Percentiles rank a stretch among this genome's conserved stretches.
These are phyloP conservation scores for Tangara arthus DNA, from an alignment of 2,797 vertebrate species.

Conservation along the genomic window DNA sequence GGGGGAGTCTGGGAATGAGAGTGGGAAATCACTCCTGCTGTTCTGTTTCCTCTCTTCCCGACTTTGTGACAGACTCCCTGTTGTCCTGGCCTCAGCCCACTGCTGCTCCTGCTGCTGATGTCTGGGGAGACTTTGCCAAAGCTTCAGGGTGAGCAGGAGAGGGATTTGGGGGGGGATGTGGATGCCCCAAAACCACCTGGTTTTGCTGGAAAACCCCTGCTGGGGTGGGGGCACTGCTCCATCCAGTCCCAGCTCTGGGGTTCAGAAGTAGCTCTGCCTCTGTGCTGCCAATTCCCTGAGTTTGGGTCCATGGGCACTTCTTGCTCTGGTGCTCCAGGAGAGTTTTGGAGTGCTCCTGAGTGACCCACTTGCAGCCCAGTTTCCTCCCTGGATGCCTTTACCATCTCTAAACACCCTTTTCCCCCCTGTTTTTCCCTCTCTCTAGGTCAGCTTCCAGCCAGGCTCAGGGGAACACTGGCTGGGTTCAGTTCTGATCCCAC, in stretches of 20 bases:
- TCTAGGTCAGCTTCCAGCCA: conserved; percentile 77
- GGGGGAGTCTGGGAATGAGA: neutral
- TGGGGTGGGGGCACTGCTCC: neutral
- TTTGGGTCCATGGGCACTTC: fast-evolving
- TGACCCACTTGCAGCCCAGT: fast-evolving
- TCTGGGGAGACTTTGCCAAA: conserved; percentile 95
- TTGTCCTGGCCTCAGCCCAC: conserved; percentile 52
- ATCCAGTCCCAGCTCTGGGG: fast-evolving
- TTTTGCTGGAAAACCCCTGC: fast-evolving
- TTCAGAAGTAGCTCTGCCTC: fast-evolving
- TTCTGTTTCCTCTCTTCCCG: neutral
- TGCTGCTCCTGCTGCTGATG: conserved; percentile 65
- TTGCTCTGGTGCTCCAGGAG: too few relatives aligned
- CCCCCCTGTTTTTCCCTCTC: neutral
- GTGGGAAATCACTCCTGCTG: neutral
- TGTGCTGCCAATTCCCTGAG: fast-evolving
- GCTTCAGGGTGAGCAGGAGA: conserved; percentile 82
- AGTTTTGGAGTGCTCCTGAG: neutral
- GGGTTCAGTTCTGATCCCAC: conserved; percentile 89
- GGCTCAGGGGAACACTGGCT: conserved; percentile 78
- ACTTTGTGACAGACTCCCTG: conserved; percentile 1
- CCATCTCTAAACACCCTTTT: neutral
- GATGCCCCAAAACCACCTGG: fast-evolving
- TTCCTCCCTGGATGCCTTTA: neutral
- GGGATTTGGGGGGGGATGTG: neutral